A percentile compares a stretch with the other conserved stretches of the same genome.
phyloP scores from a whole-genome alignment of 2,888 invertebrate genomes.

The Pristionchus arcanus region DNA sequence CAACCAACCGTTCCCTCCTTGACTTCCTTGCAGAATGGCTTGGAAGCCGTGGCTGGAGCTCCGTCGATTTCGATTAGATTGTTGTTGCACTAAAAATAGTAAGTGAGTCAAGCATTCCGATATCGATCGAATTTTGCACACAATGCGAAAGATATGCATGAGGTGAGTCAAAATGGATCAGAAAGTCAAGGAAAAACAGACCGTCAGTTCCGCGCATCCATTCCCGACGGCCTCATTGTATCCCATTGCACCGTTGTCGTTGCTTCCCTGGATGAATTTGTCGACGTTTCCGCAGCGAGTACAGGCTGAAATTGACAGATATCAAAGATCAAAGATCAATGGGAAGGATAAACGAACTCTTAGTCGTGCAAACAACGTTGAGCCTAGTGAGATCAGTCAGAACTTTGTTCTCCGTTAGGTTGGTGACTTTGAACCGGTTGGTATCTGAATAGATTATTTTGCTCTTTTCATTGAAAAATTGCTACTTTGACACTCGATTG shows the following conservation, averaged over 20 bases:
- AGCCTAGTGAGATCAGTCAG: background rate
- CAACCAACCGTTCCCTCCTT: background rate
- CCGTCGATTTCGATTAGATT: background rate
- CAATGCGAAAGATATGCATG: too few relatives aligned
- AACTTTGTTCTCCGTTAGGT: background rate
- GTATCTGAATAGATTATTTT: too few relatives aligned
- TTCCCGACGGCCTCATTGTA: background rate
- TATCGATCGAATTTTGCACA: too few relatives aligned
- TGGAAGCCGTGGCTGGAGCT: background rate
- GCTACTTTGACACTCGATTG: background rate
- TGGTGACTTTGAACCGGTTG: background rate
- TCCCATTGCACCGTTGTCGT: background rate
- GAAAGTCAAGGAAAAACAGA: background rate
- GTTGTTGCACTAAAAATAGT: background rate
- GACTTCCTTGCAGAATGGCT: background rate
- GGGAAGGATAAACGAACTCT: background rate
- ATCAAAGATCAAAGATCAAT: background rate
- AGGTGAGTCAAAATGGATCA: too few relatives aligned
- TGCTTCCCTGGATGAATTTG: background rate
- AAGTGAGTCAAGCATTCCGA: background rate
- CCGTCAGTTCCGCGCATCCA: background rate
- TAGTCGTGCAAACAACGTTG: background rate
- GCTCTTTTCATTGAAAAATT: too few relatives aligned
- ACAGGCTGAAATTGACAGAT: background rate
- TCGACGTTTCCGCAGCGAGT: background rate